Conservation (phyloP, 2,113 vertebrate species). For the Percopsis transmontana region DNA sequence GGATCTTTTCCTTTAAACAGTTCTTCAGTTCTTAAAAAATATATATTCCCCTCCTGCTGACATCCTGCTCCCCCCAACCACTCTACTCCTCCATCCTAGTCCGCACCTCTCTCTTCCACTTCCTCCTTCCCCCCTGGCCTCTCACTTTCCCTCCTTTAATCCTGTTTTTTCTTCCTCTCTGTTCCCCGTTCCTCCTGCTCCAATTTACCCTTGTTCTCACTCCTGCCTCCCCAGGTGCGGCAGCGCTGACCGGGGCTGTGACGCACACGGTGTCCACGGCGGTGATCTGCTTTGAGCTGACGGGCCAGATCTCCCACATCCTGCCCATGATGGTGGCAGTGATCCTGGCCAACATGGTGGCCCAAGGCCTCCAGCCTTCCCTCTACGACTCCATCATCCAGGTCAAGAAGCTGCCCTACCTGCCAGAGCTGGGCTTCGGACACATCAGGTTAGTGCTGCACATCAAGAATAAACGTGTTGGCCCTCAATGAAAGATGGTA, state of each 20-base stretch:
- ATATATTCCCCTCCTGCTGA: no score
- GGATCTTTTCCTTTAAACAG: neutral
- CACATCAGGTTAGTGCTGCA: conserved; percentile 79
- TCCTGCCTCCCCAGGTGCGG: conserved; percentile 79
- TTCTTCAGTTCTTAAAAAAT: neutral
- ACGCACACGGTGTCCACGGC: conserved; percentile 95
- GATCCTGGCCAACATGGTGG: conserved; percentile 96
- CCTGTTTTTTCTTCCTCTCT: neutral
- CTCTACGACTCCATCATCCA: conserved; percentile 97
- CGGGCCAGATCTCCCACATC: conserved; percentile 94
- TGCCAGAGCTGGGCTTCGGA: conserved; percentile 91
- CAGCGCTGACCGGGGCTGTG: conserved; percentile 91
- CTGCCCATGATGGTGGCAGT: conserved; percentile 98
- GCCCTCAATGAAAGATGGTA: no score
- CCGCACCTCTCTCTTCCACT: no score
- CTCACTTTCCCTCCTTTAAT: neutral
- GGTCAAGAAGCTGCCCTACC: conserved; percentile 93
- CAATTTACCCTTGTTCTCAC: neutral
- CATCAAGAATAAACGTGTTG: neutral
- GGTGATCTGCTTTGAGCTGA: conserved; percentile 95
- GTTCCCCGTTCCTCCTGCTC: neutral
- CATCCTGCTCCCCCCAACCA: no score
- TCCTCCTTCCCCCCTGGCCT: neutral
- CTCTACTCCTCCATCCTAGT: no score
- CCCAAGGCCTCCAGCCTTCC: conserved; percentile 93